phyloP scores from a whole-genome alignment of 2,888 invertebrate species.

The Micoletzkya japonica region DNA sequence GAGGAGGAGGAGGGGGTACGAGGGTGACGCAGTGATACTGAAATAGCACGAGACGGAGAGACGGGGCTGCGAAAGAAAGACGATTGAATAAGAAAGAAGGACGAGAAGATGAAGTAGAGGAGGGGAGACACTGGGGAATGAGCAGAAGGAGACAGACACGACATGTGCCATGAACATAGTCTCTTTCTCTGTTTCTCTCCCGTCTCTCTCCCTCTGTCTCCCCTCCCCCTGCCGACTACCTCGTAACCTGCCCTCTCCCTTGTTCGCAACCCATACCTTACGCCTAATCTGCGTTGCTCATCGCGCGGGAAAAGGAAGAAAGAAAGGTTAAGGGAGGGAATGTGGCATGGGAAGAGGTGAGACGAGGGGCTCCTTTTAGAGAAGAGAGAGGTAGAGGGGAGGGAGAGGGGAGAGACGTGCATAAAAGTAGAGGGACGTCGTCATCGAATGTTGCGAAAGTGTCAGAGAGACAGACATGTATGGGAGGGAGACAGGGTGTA shows the following conservation, averaged over 20 bases:
- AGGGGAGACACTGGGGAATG: neutral
- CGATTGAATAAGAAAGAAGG: neutral
- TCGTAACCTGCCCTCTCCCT: no score
- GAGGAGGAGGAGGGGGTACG: neutral
- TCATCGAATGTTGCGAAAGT: slow-evolving; percentile 2
- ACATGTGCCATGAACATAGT: no score
- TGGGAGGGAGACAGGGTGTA: neutral
- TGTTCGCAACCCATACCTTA: no score
- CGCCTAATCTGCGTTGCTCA: neutral
- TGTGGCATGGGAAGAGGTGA: neutral
- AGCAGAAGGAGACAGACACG: neutral
- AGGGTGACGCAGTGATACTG: no score
- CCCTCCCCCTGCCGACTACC: no score
- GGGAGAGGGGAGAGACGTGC: slow-evolving; percentile 2
- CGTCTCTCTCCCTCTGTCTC: no score
- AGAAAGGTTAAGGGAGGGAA: neutral
- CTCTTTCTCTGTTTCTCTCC: no score
- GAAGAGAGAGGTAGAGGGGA: neutral
- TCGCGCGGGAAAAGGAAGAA: neutral
- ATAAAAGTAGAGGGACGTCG: neutral
- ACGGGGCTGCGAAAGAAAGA: no score
- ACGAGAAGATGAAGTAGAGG: neutral
- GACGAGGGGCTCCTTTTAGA: neutral
- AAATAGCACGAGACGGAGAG: no score
- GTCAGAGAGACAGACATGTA: slow-evolving; percentile 2